phyloP scores from a whole-genome alignment of 2,113 vertebrate species.

The Lipophrys pholis region DNA sequence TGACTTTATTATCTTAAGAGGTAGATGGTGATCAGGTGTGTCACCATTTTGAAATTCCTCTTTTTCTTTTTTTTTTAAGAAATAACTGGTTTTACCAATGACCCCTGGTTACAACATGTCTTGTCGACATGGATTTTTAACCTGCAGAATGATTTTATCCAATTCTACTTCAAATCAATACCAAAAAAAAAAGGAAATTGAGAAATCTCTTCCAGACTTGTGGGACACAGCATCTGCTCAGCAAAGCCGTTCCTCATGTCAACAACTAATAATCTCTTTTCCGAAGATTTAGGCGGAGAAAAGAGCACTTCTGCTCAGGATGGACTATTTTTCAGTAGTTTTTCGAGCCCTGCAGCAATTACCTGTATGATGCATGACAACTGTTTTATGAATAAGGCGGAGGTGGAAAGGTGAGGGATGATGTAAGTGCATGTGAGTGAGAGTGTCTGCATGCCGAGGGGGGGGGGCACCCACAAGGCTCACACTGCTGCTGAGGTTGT shows the following conservation, averaged over 20 bases:
- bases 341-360: slow-evolving; percentile 1
- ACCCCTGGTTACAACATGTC: no score
- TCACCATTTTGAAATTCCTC: no score
- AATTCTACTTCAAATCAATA: no score
- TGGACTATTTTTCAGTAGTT: neutral
- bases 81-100: no score
- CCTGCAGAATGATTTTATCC: no score
- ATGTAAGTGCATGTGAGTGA: neutral
- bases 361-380: slow-evolving; percentile 3
- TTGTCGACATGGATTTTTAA: no score
- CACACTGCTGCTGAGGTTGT: neutral
- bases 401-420: neutral
- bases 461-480: neutral
- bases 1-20: no score
- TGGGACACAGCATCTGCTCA: neutral
- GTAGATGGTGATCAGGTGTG: no score
- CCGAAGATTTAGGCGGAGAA: neutral
- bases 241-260: neutral
- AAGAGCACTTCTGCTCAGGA: neutral
- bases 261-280: neutral
- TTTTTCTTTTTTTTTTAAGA: no score
- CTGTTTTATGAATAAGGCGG: neutral
- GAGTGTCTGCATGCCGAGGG: neutral
- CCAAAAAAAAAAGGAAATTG: no score
- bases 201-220: no score